Evolutionary conservation across 2,113 vertebrate genomes (phyloP).

Genomic region (Phalacrocorax pelagicus): DNA sequence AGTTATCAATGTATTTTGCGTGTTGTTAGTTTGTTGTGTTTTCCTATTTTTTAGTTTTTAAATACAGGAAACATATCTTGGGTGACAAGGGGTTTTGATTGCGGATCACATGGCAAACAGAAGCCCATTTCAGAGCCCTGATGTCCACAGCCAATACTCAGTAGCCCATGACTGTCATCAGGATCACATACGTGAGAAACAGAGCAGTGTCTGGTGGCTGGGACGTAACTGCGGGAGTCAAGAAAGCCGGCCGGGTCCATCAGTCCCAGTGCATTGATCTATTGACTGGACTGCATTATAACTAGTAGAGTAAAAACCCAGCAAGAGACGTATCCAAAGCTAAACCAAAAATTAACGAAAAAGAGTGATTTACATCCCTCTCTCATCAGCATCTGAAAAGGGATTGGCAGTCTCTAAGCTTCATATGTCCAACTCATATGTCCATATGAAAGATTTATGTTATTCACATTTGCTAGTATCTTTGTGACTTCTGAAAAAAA

Average conservation of each 20-base stretch:
- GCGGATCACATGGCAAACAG: fast-evolving
- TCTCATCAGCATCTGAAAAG: neutral
- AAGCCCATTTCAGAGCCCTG: neutral
- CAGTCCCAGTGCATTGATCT: neutral
- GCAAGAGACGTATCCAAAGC: neutral
- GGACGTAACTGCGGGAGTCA: neutral
- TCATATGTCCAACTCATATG: neutral
- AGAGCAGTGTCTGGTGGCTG: neutral
- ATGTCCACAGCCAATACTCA: neutral
- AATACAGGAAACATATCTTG: neutral
- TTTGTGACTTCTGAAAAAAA: neutral
- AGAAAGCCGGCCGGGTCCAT: neutral
- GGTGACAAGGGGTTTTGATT: neutral
- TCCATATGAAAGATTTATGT: neutral
- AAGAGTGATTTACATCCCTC: neutral
- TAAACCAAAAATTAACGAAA: neutral
- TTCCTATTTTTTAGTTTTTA: neutral
- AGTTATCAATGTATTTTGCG: constrained; percentile 56
- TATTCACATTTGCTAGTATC: neutral
- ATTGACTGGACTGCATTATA: neutral
- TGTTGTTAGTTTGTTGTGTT: constrained; percentile 44
- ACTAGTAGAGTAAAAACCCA: neutral
- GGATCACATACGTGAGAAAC: neutral
- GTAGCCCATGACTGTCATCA: neutral
- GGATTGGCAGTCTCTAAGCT: neutral